These are phyloP conservation scores for Archips crataeganus DNA, from an alignment of 2,888 invertebrate genomes.

Conservation along the genomic window DNA sequence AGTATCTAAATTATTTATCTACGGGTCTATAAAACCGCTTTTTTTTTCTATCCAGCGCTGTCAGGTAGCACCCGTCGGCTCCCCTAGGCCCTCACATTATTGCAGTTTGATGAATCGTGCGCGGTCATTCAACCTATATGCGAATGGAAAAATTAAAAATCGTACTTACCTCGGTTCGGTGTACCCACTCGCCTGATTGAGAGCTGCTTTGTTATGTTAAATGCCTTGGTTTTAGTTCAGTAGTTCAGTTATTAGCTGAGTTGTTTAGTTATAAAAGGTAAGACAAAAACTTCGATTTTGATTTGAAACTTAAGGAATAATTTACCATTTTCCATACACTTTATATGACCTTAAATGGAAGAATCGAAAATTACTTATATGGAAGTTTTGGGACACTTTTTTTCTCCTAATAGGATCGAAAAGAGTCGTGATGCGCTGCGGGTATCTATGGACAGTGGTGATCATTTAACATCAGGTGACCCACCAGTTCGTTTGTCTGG, in stretches of 20 bases:
- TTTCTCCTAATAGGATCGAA: too few species aligned
- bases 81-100: constrained; percentile 75
- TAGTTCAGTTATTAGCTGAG: not conserved
- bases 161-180: constrained; percentile 20
- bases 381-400: too few species aligned
- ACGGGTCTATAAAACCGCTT: not conserved
- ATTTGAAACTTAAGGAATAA: too few species aligned
- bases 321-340: too few species aligned
- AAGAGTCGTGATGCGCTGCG: too few species aligned
- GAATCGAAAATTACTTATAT: too few species aligned
- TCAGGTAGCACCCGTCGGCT: constrained; percentile 47
- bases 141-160: constrained; percentile 43
- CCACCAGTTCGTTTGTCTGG: too few species aligned
- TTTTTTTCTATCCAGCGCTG: constrained; percentile 65
- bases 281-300: too few species aligned
- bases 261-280: not conserved
- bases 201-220: constrained; percentile 7
- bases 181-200: constrained; percentile 30
- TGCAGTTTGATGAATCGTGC: constrained; percentile 77
- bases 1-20: not conserved
- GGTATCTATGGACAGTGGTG: too few species aligned
- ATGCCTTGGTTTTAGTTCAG: not conserved
- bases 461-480: too few species aligned
- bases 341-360: too few species aligned
- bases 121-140: constrained; percentile 72